These are phyloP conservation scores for Phragmatobia fuliginosa DNA, from an alignment of 2,888 invertebrate genomes.

Conservation along the genomic window DNA sequence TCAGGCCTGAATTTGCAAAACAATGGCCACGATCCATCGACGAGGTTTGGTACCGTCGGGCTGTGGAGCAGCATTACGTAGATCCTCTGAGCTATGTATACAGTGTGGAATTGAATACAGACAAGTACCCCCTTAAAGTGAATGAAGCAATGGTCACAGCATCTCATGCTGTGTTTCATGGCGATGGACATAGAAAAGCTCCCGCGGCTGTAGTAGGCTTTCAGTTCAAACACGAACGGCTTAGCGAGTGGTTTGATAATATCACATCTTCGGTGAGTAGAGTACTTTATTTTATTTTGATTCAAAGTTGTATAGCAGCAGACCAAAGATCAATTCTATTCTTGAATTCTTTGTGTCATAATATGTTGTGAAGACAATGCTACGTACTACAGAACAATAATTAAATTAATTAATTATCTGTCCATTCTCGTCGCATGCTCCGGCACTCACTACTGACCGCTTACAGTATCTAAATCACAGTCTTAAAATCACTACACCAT, in stretches of 20 bases:
- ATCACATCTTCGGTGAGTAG: conserved; percentile 90
- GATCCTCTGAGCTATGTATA: conserved; percentile 93
- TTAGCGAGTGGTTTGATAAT: conserved; percentile 92
- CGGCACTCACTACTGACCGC: background rate
- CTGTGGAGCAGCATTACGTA: conserved; percentile 94
- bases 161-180: conserved; percentile 93
- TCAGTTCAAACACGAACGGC: conserved; percentile 93
- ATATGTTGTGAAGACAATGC: too few species aligned
- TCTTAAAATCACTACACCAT: too few species aligned
- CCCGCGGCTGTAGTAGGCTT: conserved; percentile 91
- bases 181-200: conserved; percentile 86
- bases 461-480: background rate
- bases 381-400: too few species aligned
- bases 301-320: background rate
- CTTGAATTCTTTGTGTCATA: too few species aligned
- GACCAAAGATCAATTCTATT: background rate
- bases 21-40: conserved; percentile 93
- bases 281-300: background rate
- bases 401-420: too few species aligned
- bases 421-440: background rate
- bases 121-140: conserved; percentile 83
- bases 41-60: conserved; percentile 95
- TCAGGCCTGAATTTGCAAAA: conserved; percentile 90
- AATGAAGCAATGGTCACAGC: conserved; percentile 93
- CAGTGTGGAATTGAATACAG: conserved; percentile 76